Evolutionary conservation across 1,140 invertebrate species (phyloP).

Genomic region (Drosophila asahinai): DNA sequence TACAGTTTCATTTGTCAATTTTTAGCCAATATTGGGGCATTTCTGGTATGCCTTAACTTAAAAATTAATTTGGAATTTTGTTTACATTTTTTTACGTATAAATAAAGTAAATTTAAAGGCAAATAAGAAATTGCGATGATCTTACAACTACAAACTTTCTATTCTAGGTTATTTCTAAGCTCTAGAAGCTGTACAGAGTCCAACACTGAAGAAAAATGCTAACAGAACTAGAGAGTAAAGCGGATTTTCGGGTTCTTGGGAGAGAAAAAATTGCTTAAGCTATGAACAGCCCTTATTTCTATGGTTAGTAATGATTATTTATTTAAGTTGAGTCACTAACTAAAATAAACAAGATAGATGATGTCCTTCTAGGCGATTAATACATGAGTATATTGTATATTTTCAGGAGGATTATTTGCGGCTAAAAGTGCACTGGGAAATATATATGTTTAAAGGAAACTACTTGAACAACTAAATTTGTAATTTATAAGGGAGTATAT

Average conservation of each 20-base stretch:
- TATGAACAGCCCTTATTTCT: background rate
- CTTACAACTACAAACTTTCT: conserved; percentile 4
- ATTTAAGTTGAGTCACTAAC: too few relatives aligned
- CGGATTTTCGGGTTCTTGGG: background rate
- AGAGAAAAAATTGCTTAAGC: background rate
- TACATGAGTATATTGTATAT: too few relatives aligned
- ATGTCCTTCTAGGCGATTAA: too few relatives aligned
- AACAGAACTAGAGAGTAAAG: background rate
- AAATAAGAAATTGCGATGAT: background rate
- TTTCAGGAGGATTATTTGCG: too few relatives aligned
- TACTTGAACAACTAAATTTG: background rate
- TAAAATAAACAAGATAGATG: too few relatives aligned
- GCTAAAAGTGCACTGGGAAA: background rate
- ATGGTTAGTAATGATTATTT: background rate
- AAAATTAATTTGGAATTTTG: background rate
- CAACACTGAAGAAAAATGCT: background rate
- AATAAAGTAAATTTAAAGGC: too few relatives aligned
- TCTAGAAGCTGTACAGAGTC: conserved; percentile 6
- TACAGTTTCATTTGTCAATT: background rate
- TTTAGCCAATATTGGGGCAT: background rate
- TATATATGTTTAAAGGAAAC: background rate
- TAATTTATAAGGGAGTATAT: too few relatives aligned
- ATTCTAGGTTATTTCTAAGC: conserved; percentile 11
- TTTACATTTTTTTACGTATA: background rate
- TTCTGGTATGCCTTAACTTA: conserved; percentile 1